Conservation (phyloP, 2,797 vertebrate species). For the Glyptemys insculpta region DNA sequence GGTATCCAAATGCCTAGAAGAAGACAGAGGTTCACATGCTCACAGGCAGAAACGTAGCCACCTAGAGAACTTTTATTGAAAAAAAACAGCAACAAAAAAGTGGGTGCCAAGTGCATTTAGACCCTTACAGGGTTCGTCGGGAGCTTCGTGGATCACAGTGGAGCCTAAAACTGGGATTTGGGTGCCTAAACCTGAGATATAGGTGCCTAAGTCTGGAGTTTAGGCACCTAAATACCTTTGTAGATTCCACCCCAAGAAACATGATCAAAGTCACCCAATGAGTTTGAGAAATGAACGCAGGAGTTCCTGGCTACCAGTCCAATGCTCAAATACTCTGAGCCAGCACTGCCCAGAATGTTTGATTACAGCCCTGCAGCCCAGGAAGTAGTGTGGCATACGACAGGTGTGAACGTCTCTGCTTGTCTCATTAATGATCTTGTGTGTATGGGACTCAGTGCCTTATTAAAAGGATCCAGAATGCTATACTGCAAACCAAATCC, state of each 20-base stretch:
- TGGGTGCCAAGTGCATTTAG: background rate
- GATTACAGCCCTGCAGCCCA: constrained; percentile 39
- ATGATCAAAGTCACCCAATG: constrained; percentile 20
- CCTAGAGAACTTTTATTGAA: background rate
- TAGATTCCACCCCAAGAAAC: constrained; percentile 58
- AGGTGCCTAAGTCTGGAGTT: background rate
- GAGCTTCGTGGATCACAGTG: background rate
- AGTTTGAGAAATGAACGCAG: constrained; percentile 53
- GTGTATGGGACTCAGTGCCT: background rate
- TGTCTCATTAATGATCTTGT: constrained; percentile 53
- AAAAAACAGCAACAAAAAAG: background rate
- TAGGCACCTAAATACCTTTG: background rate
- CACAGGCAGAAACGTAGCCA: background rate
- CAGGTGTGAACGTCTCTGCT: constrained; percentile 27
- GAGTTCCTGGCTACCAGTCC: constrained; percentile 56
- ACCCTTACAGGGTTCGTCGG: background rate
- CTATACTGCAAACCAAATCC: background rate
- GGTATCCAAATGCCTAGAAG: background rate
- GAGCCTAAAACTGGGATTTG: background rate
- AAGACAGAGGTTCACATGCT: background rate
- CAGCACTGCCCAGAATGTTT: constrained; percentile 37
- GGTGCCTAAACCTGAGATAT: background rate
- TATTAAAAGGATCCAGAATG: constrained; percentile 46
- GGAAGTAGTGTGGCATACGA: constrained; percentile 52
- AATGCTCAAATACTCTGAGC: constrained; percentile 27